Base-by-base conservation (phyloP, 2,888 invertebrate genomes). In the Chrysotoxum bicinctum region DNA sequence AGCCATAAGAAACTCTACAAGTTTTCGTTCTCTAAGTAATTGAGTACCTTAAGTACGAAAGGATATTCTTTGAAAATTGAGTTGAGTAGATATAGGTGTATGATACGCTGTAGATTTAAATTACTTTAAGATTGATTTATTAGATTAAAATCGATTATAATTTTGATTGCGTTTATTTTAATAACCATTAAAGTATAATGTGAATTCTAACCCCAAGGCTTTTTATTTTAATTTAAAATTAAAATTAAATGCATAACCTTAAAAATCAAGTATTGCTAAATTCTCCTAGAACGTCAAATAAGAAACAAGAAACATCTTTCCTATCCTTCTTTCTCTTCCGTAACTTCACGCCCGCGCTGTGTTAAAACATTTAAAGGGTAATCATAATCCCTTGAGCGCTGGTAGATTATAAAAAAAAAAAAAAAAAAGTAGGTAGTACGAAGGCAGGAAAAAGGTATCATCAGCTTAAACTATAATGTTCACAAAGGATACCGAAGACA, bases 1-100 rank as follows among this genome's bases (percentile, higher is more conserved):
- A 72, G 43, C 43, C 14, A 72, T 43, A 26, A 76, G 81, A 81
- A 62, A 48, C 69, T 35, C 26, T 60, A 35, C 35, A 74, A 80
- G 79, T 62, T 52, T 9, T 50, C 10, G 68, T 48, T 50, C n/a
- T 2, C 23, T 43, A 14, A 52, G 5, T 12, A 21, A 21, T 10
- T 48, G 30, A 14, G 14, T 37, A 40, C 14, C 40, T 40, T n/a
- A n/a, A 37, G 12, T 72, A 43, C 26, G 62, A 64, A 26, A 23
- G 10, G 3, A 14, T 43, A 26, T 64, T 48, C 30, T 48, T n/a
- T 48, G 45, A 32, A 32, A 32, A 48, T 64, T 64, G 14, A 37
- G 37, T 58, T 58, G 35, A 35, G 9, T 19, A 32, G 12, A 6
- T n/a, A n/a, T n/a, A 19, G 10, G 10, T 23, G 35, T 21, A 35